phyloP scores from a whole-genome alignment of 2,113 vertebrate species.

The Pluvialis apricaria region DNA sequence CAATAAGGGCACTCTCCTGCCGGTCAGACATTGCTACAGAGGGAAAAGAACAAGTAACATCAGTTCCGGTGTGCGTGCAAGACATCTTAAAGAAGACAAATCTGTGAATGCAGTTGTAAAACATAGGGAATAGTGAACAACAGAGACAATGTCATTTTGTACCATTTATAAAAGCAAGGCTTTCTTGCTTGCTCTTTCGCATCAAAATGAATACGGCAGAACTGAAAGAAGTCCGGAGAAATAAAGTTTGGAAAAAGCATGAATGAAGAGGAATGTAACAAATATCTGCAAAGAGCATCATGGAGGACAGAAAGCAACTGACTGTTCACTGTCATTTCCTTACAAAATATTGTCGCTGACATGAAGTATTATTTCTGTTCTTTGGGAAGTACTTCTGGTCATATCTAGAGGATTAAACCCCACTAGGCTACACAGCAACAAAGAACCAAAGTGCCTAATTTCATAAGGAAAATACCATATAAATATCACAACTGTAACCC shows the following conservation, averaged over 20 bases:
- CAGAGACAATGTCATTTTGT: background rate
- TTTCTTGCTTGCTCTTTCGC: background rate
- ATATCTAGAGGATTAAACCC: background rate
- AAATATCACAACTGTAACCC: background rate
- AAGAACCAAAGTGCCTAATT: background rate
- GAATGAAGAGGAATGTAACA: background rate
- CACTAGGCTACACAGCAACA: background rate
- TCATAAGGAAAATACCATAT: background rate
- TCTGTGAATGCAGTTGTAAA: background rate
- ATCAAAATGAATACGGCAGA: background rate
- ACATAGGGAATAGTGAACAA: background rate
- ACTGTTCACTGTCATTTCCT: background rate
- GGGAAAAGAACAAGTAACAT: background rate
- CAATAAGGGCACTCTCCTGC: slow-evolving; percentile 96
- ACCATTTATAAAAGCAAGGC: background rate
- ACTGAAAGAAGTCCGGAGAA: background rate
- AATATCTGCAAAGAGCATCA: background rate
- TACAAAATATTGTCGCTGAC: background rate
- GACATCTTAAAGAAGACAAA: background rate
- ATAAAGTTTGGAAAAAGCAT: background rate
- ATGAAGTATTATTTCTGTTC: background rate
- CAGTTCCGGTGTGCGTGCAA: background rate
- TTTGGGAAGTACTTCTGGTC: background rate
- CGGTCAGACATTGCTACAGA: slow-evolving; percentile 90
- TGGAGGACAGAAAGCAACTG: rapidly evolving